phyloP scores from a whole-genome alignment of 2,888 invertebrate genomes.

The Biston stratarius region DNA sequence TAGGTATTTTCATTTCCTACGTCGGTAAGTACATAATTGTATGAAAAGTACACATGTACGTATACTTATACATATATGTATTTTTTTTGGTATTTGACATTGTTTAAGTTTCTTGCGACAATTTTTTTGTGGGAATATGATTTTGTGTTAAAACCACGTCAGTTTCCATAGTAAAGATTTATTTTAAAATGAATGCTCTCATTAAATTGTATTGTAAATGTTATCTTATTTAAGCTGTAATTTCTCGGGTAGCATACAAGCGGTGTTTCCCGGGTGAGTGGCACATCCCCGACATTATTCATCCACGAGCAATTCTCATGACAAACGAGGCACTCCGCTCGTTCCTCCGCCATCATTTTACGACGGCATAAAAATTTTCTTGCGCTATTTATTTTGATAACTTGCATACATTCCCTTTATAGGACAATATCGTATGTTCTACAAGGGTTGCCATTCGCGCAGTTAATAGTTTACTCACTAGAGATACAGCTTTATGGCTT shows the following conservation, averaged over 20 bases:
- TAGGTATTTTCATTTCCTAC: no score
- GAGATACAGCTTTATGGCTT: conserved; percentile 27
- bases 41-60: no score
- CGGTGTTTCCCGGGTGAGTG: background rate
- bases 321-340: conserved; percentile 28
- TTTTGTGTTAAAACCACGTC: no score
- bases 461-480: conserved; percentile 33
- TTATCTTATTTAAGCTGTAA: no score
- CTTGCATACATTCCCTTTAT: conserved; percentile 37
- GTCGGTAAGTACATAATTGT: no score
- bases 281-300: background rate
- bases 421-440: conserved; percentile 34
- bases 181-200: no score
- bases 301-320: conserved; percentile 4
- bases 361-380: conserved; percentile 30
- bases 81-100: no score
- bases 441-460: conserved; percentile 27
- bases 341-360: conserved; percentile 31
- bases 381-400: conserved; percentile 40
- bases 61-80: no score
- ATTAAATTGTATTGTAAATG: no score
- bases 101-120: no score
- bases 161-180: no score
- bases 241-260: background rate
- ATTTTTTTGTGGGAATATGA: no score